Percentiles rank a stretch among this genome's conserved stretches.
Evolutionary conservation across 2,113 vertebrate species (phyloP).

Genomic region (Ailurus styani): DNA sequence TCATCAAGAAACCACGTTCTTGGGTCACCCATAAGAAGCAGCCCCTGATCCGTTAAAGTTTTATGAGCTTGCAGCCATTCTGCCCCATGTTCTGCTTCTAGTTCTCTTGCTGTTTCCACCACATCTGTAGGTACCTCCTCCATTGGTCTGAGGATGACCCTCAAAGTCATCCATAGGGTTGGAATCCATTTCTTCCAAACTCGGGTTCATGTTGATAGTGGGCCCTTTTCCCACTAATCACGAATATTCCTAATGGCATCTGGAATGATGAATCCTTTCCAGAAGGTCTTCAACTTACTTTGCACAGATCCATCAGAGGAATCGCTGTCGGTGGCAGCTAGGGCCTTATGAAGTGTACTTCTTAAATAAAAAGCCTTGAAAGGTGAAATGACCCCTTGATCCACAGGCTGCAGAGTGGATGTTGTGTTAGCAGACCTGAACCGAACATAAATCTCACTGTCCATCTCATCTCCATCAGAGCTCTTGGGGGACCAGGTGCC

Average conservation of each 20-base stretch:
- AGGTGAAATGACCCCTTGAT: too few relatives aligned
- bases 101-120: background rate
- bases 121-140: background rate
- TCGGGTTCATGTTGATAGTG: background rate
- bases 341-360: background rate
- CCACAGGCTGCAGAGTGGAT: too few relatives aligned
- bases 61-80: background rate
- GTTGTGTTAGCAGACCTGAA: too few relatives aligned
- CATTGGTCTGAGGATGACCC: too few relatives aligned
- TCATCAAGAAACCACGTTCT: too few relatives aligned
- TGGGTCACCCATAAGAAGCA: too few relatives aligned
- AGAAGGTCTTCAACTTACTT: background rate
- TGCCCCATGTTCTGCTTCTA: too few relatives aligned
- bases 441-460: too few relatives aligned
- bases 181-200: background rate
- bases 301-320: background rate
- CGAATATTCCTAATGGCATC: background rate
- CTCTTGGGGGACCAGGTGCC: too few relatives aligned
- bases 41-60: background rate
- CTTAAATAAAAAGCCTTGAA: too few relatives aligned
- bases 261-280: background rate
- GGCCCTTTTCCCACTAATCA: background rate
- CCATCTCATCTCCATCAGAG: too few relatives aligned
- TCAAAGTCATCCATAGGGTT: background rate
- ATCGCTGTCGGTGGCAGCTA: background rate